Evolutionary conservation across 2,113 vertebrate species (phyloP).

Genomic region (Bagarius yarrelli): DNA sequence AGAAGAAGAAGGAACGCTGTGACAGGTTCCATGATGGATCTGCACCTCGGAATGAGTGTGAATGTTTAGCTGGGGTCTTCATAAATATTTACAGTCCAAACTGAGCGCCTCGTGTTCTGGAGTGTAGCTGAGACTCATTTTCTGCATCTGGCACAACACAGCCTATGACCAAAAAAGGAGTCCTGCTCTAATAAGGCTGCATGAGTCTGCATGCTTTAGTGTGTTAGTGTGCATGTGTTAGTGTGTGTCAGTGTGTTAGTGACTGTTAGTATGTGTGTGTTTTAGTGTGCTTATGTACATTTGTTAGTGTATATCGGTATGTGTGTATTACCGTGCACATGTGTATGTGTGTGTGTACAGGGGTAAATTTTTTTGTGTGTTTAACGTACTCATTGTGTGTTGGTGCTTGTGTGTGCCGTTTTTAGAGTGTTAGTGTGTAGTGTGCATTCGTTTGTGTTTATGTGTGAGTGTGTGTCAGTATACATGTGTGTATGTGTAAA

Average conservation of each 20-base stretch:
- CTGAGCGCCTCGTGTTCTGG: constrained; percentile 10
- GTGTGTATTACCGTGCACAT: no score
- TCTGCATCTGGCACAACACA: neutral
- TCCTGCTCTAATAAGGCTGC: neutral
- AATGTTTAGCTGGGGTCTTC: constrained; percentile 34
- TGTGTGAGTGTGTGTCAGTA: no score
- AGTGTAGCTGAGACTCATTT: constrained; percentile 1
- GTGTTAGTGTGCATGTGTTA: neutral
- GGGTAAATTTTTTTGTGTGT: no score
- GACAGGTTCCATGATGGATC: constrained; percentile 24
- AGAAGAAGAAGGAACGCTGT: neutral
- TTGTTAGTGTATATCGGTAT: no score
- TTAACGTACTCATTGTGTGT: no score
- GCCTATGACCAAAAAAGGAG: constrained; percentile 30
- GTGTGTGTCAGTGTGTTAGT: neutral
- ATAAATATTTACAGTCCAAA: constrained; percentile 34
- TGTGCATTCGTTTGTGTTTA: no score
- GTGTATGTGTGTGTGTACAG: no score
- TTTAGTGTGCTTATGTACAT: neutral
- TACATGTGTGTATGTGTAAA: no score
- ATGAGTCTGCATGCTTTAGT: neutral
- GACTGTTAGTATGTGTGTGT: neutral
- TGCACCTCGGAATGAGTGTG: constrained; percentile 14
- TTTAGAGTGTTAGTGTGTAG: no score
- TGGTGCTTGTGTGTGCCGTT: no score